phyloP scores from a whole-genome alignment of 1,140 invertebrate genomes.

The Phthorimaea operculella region DNA sequence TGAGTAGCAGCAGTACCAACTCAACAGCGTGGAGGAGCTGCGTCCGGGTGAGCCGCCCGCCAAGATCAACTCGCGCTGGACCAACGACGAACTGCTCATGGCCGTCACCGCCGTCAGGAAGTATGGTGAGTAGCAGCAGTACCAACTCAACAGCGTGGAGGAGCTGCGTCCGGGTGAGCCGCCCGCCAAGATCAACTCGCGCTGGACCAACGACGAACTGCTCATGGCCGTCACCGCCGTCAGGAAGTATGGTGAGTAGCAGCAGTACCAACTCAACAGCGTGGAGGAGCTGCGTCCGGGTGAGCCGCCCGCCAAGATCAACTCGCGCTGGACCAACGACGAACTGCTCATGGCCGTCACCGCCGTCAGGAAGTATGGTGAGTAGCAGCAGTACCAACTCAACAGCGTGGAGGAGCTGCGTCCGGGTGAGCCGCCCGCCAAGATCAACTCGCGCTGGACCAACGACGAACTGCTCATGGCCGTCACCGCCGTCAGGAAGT shows the following conservation, averaged over 20 bases:
- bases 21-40: slow-evolving; percentile 79
- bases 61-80: slow-evolving; percentile 90
- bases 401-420: slow-evolving; percentile 80
- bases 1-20: too few species aligned
- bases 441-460: slow-evolving; percentile 91
- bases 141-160: too few species aligned
- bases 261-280: too few species aligned
- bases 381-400: too few species aligned
- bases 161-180: slow-evolving; percentile 77
- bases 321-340: slow-evolving; percentile 92
- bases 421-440: slow-evolving; percentile 74
- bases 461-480: slow-evolving; percentile 92
- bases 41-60: slow-evolving; percentile 75
- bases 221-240: slow-evolving; percentile 92
- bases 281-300: slow-evolving; percentile 80
- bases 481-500: slow-evolving; percentile 92
- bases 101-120: slow-evolving; percentile 93
- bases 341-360: slow-evolving; percentile 92
- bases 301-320: slow-evolving; percentile 78
- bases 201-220: slow-evolving; percentile 95
- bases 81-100: slow-evolving; percentile 89
- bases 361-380: slow-evolving; percentile 92
- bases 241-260: too few species aligned
- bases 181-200: slow-evolving; percentile 80
- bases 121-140: too few species aligned